A percentile compares a stretch with the other conserved stretches of the same genome.
Evolutionary conservation across 2,113 vertebrate genomes (phyloP).

Genomic region (Anthoscopus minutus): DNA sequence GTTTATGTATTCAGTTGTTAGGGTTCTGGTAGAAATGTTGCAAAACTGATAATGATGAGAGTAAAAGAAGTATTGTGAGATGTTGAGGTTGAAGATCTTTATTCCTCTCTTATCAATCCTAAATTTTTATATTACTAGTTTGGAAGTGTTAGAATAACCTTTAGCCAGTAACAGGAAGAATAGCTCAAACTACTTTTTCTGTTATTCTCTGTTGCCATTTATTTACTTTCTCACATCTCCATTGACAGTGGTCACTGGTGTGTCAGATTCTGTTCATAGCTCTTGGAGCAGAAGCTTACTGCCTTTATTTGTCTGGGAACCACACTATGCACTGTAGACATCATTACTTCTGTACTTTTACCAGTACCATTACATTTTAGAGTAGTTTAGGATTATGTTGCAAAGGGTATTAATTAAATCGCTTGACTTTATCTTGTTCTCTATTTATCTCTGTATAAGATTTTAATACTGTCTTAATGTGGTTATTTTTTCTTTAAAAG

Average conservation of each 20-base stretch:
- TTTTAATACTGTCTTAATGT: not conserved
- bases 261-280: not conserved
- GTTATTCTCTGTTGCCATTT: not conserved
- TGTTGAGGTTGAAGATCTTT: not conserved
- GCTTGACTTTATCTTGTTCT: not conserved
- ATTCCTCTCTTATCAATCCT: not conserved
- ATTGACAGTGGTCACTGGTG: not conserved
- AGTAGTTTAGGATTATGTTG: not conserved
- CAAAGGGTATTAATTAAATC: not conserved
- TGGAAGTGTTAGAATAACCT: not conserved
- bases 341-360: not conserved
- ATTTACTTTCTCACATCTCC: not conserved
- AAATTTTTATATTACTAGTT: not conserved
- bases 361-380: not conserved
- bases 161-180: not conserved
- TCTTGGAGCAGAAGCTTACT: not conserved
- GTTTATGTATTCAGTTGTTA: not conserved
- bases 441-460: not conserved
- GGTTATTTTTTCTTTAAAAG: not conserved
- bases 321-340: not conserved
- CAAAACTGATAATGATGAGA: not conserved
- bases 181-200: not conserved
- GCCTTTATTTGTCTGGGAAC: not conserved
- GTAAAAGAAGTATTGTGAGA: not conserved
- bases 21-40: not conserved